Evolutionary conservation across 2,888 invertebrate genomes (phyloP).

Genomic region (Molanna angustata): DNA sequence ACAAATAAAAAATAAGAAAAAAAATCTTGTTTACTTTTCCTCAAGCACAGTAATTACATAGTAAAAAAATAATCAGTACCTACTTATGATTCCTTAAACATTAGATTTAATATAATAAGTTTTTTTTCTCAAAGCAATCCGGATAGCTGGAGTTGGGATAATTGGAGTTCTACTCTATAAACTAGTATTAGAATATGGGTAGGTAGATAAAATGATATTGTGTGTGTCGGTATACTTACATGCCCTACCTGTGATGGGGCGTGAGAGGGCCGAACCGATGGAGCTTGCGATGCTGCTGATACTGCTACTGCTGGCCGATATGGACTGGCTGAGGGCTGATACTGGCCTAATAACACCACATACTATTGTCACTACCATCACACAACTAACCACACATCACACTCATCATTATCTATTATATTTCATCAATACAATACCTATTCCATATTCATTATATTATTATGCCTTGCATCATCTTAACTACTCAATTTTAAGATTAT

Average conservation of each 20-base stretch:
- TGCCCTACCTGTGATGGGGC: constrained; percentile 71
- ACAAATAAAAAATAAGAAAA: too few species aligned
- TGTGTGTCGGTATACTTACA: constrained; percentile 46
- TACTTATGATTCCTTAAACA: too few species aligned
- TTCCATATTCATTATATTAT: not conserved
- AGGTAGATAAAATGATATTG: too few species aligned
- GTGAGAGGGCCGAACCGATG: constrained; percentile 55
- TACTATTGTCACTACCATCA: constrained; percentile 1
- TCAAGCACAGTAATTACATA: too few species aligned
- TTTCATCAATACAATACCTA: not conserved
- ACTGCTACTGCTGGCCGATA: constrained; percentile 58
- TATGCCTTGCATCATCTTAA: not conserved
- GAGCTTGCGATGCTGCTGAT: constrained; percentile 59
- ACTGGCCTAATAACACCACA: constrained; percentile 56
- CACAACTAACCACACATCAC: constrained; percentile 3
- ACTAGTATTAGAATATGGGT: too few species aligned
- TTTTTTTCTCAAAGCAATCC: too few species aligned
- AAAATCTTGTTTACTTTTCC: too few species aligned
- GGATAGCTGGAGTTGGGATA: too few species aligned
- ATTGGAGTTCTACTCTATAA: too few species aligned
- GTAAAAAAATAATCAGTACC: too few species aligned
- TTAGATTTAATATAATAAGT: too few species aligned
- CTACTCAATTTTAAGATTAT: too few species aligned
- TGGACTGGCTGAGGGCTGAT: constrained; percentile 79
- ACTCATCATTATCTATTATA: not conserved